A percentile compares a stretch with the other conserved stretches of the same genome.
These are phyloP conservation scores for Hippolais icterina DNA, from an alignment of 2,113 vertebrate species.

Conservation along the genomic window DNA sequence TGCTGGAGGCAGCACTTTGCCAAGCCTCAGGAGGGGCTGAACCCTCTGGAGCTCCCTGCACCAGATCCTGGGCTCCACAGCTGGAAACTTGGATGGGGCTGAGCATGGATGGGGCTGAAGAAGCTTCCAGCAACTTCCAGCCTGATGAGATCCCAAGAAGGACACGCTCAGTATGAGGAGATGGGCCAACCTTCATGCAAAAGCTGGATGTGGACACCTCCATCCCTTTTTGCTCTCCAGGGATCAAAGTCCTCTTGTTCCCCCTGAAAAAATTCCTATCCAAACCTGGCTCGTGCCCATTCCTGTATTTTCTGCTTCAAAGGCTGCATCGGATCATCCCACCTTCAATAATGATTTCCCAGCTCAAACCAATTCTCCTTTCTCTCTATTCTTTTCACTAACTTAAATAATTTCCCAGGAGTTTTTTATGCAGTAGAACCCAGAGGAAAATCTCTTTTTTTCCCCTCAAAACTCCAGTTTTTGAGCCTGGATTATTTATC, in stretches of 20 bases:
- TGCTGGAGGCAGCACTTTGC: neutral
- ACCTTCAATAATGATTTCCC: neutral
- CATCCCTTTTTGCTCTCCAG: neutral
- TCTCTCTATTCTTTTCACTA: neutral
- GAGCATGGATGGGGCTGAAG: neutral
- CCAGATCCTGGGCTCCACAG: neutral
- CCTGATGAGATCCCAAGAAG: neutral
- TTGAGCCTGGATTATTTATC: neutral
- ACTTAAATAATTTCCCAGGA: neutral
- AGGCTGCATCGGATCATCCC: neutral
- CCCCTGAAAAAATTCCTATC: neutral
- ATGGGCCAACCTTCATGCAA: neutral
- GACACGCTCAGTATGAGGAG: rapidly evolving
- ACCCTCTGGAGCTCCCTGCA: neutral
- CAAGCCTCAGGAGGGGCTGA: neutral
- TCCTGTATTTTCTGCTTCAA: neutral
- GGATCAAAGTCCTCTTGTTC: neutral
- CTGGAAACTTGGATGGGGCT: rapidly evolving
- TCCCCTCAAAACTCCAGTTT: neutral
- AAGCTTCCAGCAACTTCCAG: neutral
- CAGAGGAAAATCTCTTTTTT: neutral
- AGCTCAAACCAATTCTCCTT: neutral
- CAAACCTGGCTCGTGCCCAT: neutral
- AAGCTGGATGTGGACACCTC: neutral
- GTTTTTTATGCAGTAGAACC: neutral